Conservation (phyloP, 2,113 vertebrate species). For the Phainopepla nitens region DNA sequence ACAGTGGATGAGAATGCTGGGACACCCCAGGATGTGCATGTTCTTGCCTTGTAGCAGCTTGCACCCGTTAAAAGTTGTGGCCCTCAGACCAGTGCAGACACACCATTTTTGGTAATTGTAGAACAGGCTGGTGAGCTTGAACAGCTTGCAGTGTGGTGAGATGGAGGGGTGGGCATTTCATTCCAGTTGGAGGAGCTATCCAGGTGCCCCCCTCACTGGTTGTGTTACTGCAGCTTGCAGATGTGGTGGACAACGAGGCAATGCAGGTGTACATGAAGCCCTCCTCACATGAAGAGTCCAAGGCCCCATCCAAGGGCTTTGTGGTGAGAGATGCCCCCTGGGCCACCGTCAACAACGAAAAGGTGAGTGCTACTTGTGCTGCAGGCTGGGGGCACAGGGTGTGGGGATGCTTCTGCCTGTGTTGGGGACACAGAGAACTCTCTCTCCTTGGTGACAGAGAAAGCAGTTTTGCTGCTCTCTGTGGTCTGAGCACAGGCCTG, state of each 20-base stretch:
- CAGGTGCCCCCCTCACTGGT: neutral
- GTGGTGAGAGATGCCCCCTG: constrained; percentile 98
- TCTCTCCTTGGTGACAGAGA: neutral
- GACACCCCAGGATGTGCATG: neutral
- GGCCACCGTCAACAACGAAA: constrained; percentile 82
- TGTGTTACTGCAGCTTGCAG: constrained; percentile 77
- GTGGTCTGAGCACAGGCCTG: neutral
- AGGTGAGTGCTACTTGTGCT: constrained; percentile 76
- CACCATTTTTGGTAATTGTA: neutral
- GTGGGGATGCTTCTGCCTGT: neutral
- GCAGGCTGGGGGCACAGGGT: neutral
- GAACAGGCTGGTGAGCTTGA: neutral
- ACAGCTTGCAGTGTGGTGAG: neutral
- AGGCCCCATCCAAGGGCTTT: constrained; percentile 91
- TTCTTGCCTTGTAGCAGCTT: neutral
- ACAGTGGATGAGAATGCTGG: neutral
- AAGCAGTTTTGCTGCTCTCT: neutral
- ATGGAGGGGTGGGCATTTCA: neutral
- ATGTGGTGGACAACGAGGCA: constrained; percentile 89
- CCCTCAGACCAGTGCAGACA: neutral
- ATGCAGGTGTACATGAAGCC: constrained; percentile 92
- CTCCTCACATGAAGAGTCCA: constrained; percentile 78
- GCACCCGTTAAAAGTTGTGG: neutral
- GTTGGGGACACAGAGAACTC: neutral
- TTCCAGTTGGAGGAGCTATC: neutral